phyloP scores from a whole-genome alignment of 2,113 vertebrate genomes.

The Phalacrocorax pelagicus region DNA sequence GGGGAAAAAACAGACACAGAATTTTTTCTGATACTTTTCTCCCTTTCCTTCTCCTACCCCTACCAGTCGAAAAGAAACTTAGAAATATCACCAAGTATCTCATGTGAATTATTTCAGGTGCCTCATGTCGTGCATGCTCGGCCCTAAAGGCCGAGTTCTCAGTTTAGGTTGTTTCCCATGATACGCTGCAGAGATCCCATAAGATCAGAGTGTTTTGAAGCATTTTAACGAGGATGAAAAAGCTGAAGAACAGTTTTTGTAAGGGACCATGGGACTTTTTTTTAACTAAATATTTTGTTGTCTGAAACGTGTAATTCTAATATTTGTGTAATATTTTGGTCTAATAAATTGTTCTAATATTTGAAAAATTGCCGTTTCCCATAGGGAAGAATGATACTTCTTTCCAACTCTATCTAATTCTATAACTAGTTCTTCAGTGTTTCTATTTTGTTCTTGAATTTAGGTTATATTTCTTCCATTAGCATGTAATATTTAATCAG shows the following conservation, averaged over 20 bases:
- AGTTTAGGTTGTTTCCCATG: neutral
- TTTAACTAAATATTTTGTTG: neutral
- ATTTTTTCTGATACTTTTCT: neutral
- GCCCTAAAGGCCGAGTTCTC: neutral
- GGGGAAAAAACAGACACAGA: neutral
- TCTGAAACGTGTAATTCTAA: neutral
- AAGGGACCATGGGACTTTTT: neutral
- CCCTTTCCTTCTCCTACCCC: neutral
- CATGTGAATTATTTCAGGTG: neutral
- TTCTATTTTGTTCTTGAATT: neutral
- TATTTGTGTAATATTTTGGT: neutral
- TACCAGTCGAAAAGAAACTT: neutral
- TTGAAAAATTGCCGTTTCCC: neutral
- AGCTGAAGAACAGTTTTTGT: neutral
- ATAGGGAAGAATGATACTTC: neutral
- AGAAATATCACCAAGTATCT: neutral
- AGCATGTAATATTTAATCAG: neutral
- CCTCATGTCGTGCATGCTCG: accelerated
- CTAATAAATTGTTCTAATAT: neutral
- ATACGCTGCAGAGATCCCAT: neutral
- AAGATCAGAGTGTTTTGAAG: neutral
- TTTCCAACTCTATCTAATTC: neutral
- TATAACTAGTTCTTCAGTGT: neutral
- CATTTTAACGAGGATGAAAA: neutral
- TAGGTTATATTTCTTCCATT: neutral